Base-by-base conservation (phyloP, 2,113 vertebrate species). In the Halcyon malimbica region DNA sequence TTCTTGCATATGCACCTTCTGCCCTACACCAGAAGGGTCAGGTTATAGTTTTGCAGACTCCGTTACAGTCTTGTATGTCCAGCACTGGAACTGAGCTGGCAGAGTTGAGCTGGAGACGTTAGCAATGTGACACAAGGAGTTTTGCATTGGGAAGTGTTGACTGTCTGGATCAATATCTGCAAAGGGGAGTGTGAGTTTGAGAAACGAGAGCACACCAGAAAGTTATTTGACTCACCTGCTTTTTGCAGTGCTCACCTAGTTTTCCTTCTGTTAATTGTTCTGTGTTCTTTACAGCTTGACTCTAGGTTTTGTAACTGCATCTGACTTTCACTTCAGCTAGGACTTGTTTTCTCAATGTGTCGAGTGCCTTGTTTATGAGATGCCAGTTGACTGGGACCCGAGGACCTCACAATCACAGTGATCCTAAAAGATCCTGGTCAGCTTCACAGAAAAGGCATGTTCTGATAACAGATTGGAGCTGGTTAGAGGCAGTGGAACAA, bases 121-220 rank as follows among this genome's bases (percentile, higher is more conserved):
- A 14, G 37, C n/a, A 46, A 54, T n/a, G 33, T 35, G 18, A 20
- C 31, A 35, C 26, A 29, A 6, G 6, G 6, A 13, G 5, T 6
- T 89, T 53, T 68, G 53, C 11, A 2, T 2, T 33, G 56, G 48
- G 53, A 28, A 57, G 23, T 68, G 42, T 13, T 60, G 46, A 9
- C 4, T 8, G 2, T 20, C 14, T n/a, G 3, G 9, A 9, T 41
- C 8, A 5, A 5, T 29, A 10, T 0, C 5, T 42, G 12, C 39
- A 35, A 39, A 59, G 17, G n/a, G 82, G 60, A 59, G 48, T 3
- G 19, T 5, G 54, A 71, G 12, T 75, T 41, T 31, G 65, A 46
- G 62, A 83, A 88, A 37, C 7, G 11, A 24, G 39, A 64, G 26
- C 13, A 0, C 11, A 18, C 11, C n/a, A 75, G 41, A 20, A 63